Base-by-base conservation (phyloP, 2,797 vertebrate species). In the Diplodus sargus region DNA sequence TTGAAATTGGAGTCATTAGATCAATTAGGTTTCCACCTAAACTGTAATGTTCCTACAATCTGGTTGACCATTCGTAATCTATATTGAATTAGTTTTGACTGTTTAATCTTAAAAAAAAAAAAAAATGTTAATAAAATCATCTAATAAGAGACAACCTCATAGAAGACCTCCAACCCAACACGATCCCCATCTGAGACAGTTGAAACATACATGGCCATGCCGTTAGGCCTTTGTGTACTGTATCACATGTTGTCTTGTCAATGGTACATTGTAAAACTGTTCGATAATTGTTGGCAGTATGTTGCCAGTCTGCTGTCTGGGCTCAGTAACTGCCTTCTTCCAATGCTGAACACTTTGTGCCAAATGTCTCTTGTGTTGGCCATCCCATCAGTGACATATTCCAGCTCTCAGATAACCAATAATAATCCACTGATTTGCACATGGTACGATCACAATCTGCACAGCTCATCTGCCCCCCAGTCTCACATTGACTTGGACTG, bases 371-470 rank as follows among this genome's bases (percentile, higher is more conserved):
- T 53, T 72, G 72, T 82, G 78, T 54, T 62, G 70, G 48, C 13
- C 1, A 15, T 68, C 73, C 53, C 51, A 74, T 23, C 18, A 54
- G 1, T 51, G 64, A 63, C 75, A 63, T 70, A 54, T 66, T 70
- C 23, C 70, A 67, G 57, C 64, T 59, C 70, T 76, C 79, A 84
- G 59, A 79, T 82, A 75, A 77, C 72, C 78, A 74, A 59, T 82
- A 66, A 79, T 82, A 84, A 84, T 88, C 73, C 76, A 62, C 20
- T 60, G 53, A 77, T 72, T 82, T 62, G 48, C 51, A 69, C 81
- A 69, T 62, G 62, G 39, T 22, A 74, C 47, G 74, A 78, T 66
- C 79, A 78, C 78, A 84, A 72, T 82, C 84, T 86, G 78, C 34
- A 51, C 57, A 58, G 61, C 53, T 79, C 68, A 74, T 81, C 83